Evolutionary conservation across 2,113 vertebrate species (phyloP).

Genomic region (Corythaeola cristata): DNA sequence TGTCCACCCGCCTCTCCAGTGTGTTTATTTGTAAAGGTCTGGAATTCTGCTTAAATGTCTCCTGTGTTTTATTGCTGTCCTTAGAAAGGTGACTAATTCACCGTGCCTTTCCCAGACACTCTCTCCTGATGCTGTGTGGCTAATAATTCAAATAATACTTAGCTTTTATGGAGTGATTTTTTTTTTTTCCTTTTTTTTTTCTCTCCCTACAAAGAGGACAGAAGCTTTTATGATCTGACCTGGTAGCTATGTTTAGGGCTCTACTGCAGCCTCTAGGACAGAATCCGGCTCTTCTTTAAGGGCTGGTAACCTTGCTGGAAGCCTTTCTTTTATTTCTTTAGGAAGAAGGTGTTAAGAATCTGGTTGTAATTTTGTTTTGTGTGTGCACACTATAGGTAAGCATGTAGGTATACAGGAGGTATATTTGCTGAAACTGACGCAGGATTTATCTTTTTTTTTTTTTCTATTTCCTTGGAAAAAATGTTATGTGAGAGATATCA

Average conservation of each 20-base stretch:
- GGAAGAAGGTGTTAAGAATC: background rate
- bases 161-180: background rate
- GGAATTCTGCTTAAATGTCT: background rate
- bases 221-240: background rate
- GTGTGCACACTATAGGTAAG: background rate
- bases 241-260: background rate
- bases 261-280: background rate
- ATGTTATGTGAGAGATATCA: rapidly evolving
- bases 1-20: background rate
- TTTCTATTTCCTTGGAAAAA: background rate
- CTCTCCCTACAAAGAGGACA: background rate
- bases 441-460: background rate
- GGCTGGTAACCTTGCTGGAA: background rate
- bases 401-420: background rate
- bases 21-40: background rate
- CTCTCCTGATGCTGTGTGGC: background rate
- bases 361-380: background rate
- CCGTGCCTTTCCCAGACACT: background rate
- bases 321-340: background rate
- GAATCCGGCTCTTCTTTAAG: background rate
- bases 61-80: background rate
- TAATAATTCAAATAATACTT: background rate
- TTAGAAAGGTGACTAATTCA: background rate
- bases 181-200: background rate
- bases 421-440: background rate